Conservation (phyloP, 2,888 invertebrate species). For the Eristalis arbustorum region DNA sequence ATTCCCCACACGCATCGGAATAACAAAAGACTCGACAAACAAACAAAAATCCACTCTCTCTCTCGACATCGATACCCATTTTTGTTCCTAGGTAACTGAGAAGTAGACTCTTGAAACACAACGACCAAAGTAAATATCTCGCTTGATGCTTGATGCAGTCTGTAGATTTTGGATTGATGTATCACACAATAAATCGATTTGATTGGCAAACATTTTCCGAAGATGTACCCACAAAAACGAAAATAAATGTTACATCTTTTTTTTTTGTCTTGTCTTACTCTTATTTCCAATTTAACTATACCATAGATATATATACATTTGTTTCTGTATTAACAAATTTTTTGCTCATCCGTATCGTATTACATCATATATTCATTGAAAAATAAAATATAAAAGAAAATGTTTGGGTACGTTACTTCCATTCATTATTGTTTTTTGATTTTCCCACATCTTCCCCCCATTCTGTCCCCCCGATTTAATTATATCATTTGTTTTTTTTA, state of each 20-base stretch:
- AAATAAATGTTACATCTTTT: too few relatives aligned
- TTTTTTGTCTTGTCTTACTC: neutral
- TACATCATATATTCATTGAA: slow-evolving; percentile 13
- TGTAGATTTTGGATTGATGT: neutral
- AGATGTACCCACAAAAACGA: neutral
- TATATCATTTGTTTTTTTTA: slow-evolving; percentile 62
- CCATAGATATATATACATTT: neutral
- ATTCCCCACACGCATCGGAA: too few relatives aligned
- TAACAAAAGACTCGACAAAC: too few relatives aligned
- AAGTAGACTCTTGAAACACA: neutral
- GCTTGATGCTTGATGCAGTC: slow-evolving; percentile 1
- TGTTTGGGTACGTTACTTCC: slow-evolving; percentile 71
- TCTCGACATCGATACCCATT: too few relatives aligned
- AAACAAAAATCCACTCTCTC: too few relatives aligned
- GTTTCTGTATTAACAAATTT: slow-evolving; percentile 5
- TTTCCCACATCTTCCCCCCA: slow-evolving; percentile 3
- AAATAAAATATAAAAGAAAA: slow-evolving; percentile 7
- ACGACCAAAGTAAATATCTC: neutral
- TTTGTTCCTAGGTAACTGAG: too few relatives aligned
- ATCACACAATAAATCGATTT: neutral
- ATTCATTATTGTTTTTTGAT: slow-evolving; percentile 64
- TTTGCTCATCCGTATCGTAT: neutral
- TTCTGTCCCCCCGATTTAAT: slow-evolving; percentile 68
- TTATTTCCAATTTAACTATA: neutral
- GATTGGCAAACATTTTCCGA: neutral